phyloP scores from a whole-genome alignment of 2,113 vertebrate genomes.

The Elephantulus edwardii region DNA sequence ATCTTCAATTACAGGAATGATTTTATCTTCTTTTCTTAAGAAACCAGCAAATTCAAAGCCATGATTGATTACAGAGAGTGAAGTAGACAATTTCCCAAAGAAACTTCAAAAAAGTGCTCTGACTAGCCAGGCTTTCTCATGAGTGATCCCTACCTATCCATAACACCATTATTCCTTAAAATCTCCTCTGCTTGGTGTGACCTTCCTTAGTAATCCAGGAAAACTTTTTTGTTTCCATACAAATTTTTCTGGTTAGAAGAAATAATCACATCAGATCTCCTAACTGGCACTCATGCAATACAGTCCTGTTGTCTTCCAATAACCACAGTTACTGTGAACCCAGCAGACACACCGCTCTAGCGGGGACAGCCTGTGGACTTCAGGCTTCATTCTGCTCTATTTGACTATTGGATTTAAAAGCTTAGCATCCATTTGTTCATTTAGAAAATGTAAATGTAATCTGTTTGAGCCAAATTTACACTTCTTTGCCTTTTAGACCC shows the following conservation, averaged over 20 bases:
- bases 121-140: background rate
- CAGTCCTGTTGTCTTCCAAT: background rate
- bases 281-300: background rate
- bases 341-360: background rate
- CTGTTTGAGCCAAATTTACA: rapidly evolving
- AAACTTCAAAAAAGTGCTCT: background rate
- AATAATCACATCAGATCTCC: rapidly evolving
- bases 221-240: background rate
- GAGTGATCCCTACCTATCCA: rapidly evolving
- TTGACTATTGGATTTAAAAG: background rate
- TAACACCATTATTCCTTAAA: background rate
- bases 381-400: no score
- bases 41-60: no score
- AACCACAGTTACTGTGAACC: rapidly evolving
- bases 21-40: background rate
- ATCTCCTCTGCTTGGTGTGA: background rate
- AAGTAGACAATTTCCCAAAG: rapidly evolving
- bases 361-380: background rate
- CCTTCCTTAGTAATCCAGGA: background rate
- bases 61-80: background rate
- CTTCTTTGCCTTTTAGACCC: no score
- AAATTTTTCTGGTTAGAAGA: background rate
- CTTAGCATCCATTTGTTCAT: rapidly evolving
- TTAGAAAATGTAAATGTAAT: background rate
- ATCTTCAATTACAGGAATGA: background rate